Evolutionary conservation across 64 coral and sea anemone genomes (phyloP), one percentile per base, ranked within the genome.

Genomic region (Pocillopora verrucosa): DNA sequence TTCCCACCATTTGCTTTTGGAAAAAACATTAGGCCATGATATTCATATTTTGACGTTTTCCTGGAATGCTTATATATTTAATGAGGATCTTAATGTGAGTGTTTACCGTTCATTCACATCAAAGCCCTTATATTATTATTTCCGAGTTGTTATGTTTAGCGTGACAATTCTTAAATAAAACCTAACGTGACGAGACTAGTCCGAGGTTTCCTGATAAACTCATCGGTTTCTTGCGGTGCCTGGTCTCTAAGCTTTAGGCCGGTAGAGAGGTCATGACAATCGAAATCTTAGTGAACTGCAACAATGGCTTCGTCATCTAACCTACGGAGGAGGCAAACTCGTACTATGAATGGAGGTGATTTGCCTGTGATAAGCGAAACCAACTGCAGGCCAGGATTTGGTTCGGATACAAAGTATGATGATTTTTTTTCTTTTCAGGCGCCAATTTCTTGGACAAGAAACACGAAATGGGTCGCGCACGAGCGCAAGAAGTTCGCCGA

Each of bases 401-500:
- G 13, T 13, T 11, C 22, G 17, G 35, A 17, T 17, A 41, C 20
- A 72, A 7, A n/a, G 67, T 25, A 4, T 24, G 9, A 22, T 7
- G 22, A 7, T 85, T 7, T 58, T 13, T 56, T 16, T 72, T 22
- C 15, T n/a, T 84, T 82, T 22, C 16, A 85, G 82, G 82, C 37
- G 61, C 57, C 38, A 70, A 85, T 85, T 72, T 85, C 63, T 65
- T 72, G 3, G 82, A 85, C 22, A 85, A 85, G 65, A 72, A 85
- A 20, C 37, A 85, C 65, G 82, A 20, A 51, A 72, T 72, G 65
- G 22, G 64, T 16, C 10, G 64, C 17, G 36, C 76, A 36, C 82
- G 90, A 61, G 25, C 38, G 10, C 75, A 87, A 22, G 83, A 92
- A 73, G 83, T 92, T 73, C 90, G 90, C 36, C 57, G 68, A 19